phyloP scores from a whole-genome alignment of 1,140 invertebrate species.

The Cotesia glomerata region DNA sequence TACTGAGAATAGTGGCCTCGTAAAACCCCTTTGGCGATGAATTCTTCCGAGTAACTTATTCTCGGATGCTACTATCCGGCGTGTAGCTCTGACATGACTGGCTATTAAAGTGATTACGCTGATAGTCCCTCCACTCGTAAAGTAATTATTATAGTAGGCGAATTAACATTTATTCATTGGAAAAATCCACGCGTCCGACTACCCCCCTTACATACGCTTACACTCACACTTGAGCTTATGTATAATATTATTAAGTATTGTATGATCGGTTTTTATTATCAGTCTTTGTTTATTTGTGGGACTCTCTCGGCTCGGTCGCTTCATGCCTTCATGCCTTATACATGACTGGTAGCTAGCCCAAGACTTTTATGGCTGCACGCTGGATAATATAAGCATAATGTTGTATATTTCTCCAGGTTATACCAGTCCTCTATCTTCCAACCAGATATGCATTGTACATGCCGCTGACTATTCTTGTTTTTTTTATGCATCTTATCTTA shows the following conservation, averaged over 20 bases:
- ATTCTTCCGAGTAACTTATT: slow-evolving; percentile 2
- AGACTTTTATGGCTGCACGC: slow-evolving; percentile 21
- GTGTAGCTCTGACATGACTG: slow-evolving; percentile 15
- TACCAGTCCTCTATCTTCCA: not conserved
- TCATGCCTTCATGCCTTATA: slow-evolving; percentile 24
- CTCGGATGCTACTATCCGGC: not conserved
- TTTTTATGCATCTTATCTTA: no score
- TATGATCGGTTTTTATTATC: not conserved
- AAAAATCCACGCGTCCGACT: slow-evolving; percentile 4
- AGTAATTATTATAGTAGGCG: slow-evolving; percentile 28
- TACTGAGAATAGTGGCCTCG: slow-evolving; percentile 9
- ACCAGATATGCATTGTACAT: not conserved
- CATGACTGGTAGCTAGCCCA: slow-evolving; percentile 26
- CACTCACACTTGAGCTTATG: not conserved
- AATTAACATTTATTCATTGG: slow-evolving; percentile 31
- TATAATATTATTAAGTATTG: not conserved
- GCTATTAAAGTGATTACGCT: slow-evolving; percentile 31
- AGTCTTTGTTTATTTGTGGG: no score
- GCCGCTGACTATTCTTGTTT: not conserved
- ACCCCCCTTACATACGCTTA: not conserved
- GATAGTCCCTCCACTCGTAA: slow-evolving; percentile 4
- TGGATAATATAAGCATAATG: slow-evolving; percentile 24
- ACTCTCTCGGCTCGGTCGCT: not conserved
- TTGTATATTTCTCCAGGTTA: slow-evolving; percentile 9
- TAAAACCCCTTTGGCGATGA: not conserved